These are phyloP conservation scores for Aspidiotus rigidus DNA, from an alignment of 2,888 invertebrate species.

Conservation along the genomic window DNA sequence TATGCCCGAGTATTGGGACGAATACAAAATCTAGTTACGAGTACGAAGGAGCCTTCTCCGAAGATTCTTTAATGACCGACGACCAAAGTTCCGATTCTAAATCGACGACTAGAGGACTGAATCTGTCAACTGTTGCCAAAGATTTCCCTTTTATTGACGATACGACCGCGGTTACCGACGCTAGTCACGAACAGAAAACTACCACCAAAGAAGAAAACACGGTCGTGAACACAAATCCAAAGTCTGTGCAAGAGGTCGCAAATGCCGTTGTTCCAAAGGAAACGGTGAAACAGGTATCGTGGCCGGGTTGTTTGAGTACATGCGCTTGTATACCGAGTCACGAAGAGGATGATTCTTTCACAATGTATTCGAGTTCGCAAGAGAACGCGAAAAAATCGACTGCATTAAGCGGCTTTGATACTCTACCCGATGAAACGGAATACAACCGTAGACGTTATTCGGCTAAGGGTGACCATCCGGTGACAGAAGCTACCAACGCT, in stretches of 20 bases:
- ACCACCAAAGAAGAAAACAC: not conserved
- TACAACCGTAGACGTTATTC: not conserved
- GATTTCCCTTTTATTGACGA: constrained; percentile 20
- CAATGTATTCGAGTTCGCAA: constrained; percentile 13
- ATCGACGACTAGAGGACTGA: not conserved
- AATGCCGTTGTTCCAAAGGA: not conserved
- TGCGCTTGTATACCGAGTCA: constrained; percentile 19
- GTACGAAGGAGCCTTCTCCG: not conserved
- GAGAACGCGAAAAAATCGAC: constrained; percentile 4
- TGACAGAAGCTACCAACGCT: not conserved
- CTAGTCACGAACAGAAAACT: constrained; percentile 10
- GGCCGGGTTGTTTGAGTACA: constrained; percentile 15
- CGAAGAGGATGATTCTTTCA: constrained; percentile 19
- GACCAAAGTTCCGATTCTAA: not conserved
- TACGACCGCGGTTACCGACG: not conserved
- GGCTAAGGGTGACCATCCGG: not conserved
- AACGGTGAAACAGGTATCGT: constrained; percentile 12
- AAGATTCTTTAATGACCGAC: not conserved
- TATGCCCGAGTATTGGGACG: not conserved
- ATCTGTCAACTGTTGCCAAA: not conserved
- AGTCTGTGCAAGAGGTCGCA: not conserved
- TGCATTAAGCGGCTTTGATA: not conserved
- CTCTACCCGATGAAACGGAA: not conserved
- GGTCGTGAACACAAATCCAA: not conserved
- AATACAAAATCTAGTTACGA: not conserved